Conservation (phyloP, 2,797 vertebrate genomes). For the Alfaro cultratus region DNA sequence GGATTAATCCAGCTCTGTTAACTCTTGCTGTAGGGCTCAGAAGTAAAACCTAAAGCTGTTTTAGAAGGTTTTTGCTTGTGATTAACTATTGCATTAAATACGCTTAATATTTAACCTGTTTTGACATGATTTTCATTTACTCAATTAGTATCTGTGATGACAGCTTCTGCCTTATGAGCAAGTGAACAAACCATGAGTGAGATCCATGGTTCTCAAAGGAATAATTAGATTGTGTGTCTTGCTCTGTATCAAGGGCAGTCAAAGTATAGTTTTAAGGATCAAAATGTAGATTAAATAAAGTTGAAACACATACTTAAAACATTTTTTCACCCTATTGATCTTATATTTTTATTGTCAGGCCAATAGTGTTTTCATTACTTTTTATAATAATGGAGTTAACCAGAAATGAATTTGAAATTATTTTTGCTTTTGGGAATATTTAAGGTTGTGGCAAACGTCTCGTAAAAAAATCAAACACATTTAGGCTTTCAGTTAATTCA, state of each 20-base stretch:
- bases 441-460: background rate
- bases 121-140: background rate
- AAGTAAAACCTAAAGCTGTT: background rate
- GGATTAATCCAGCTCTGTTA: constrained; percentile 12
- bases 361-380: background rate
- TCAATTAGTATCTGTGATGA: background rate
- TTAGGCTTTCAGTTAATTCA: background rate
- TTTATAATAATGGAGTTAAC: background rate
- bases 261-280: background rate
- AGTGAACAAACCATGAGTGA: background rate
- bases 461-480: background rate
- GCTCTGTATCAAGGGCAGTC: background rate
- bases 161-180: background rate
- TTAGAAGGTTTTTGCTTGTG: background rate
- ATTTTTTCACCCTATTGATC: background rate
- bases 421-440: background rate
- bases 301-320: background rate
- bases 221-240: background rate
- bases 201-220: background rate
- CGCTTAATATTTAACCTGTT: background rate
- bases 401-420: background rate
- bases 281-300: background rate
- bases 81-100: background rate
- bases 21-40: background rate
- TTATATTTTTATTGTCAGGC: background rate